Percentiles rank a stretch among this genome's conserved stretches.
Conservation (phyloP, 1,140 invertebrate species). For the Vanessa tameamea region DNA sequence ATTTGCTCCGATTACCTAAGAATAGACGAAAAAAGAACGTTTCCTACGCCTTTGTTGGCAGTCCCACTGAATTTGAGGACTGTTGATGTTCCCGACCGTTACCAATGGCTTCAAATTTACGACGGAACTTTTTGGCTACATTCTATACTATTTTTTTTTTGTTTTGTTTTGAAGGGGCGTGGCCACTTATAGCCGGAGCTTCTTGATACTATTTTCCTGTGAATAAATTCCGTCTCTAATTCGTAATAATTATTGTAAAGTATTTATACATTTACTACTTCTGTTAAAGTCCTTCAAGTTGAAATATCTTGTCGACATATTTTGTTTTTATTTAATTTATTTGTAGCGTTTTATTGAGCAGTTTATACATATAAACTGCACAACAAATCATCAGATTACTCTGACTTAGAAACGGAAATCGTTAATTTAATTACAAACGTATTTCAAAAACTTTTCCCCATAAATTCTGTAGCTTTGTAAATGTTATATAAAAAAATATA, state of each 20-base stretch:
- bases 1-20: conserved; percentile 67
- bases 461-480: neutral
- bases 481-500: conserved; percentile 1
- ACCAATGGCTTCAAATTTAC: conserved; percentile 34
- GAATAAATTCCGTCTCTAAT: conserved; percentile 16
- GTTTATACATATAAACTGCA: too few relatives aligned
- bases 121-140: conserved; percentile 32
- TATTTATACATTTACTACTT: neutral
- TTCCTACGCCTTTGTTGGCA: conserved; percentile 62
- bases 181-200: neutral
- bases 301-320: too few relatives aligned
- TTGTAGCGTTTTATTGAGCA: too few relatives aligned
- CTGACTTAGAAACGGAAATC: too few relatives aligned
- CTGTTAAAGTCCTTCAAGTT: neutral
- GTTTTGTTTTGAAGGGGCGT: conserved; percentile 25
- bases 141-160: conserved; percentile 24
- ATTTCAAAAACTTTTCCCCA: too few relatives aligned
- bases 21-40: conserved; percentile 57
- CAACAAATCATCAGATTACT: too few relatives aligned
- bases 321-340: too few relatives aligned
- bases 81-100: conserved; percentile 34
- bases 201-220: conserved; percentile 10
- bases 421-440: too few relatives aligned
- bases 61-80: conserved; percentile 56
- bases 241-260: neutral